Percentiles rank a stretch among this genome's conserved stretches.
phyloP scores from a whole-genome alignment of 1,140 invertebrate species.

The Drosophila guanche region DNA sequence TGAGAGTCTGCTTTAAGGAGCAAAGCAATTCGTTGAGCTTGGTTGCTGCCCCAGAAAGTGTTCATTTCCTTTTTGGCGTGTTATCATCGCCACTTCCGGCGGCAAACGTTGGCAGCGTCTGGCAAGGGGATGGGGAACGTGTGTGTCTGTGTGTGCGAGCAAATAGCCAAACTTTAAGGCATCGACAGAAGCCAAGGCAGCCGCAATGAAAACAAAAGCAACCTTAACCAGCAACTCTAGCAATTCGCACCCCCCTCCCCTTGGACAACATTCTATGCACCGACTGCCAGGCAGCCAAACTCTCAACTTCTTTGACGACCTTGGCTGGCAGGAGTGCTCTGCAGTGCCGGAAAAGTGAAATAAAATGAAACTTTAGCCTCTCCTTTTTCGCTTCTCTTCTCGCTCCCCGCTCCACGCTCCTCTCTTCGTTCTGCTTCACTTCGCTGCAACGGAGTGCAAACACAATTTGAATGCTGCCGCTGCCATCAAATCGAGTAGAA shows the following conservation, averaged over 20 bases:
- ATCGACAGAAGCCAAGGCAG: neutral
- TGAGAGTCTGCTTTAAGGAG: neutral
- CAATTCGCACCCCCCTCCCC: conserved; percentile 1
- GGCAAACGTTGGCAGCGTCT: conserved; percentile 7
- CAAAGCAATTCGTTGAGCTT: neutral
- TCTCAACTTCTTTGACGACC: conserved; percentile 10
- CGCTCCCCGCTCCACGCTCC: neutral
- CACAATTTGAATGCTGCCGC: conserved; percentile 69
- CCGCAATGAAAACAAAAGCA: conserved; percentile 7
- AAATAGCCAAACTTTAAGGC: conserved; percentile 17
- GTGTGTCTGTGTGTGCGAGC: conserved; percentile 15
- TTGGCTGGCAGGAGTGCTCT: conserved; percentile 2
- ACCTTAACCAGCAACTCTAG: conserved; percentile 2
- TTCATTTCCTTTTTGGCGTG: conserved; percentile 76
- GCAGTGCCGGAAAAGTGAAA: neutral
- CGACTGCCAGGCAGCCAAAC: neutral
- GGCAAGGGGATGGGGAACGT: conserved; percentile 9
- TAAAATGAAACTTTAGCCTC: conserved; percentile 9
- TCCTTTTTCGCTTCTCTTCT: conserved; percentile 8
- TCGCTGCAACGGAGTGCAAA: conserved; percentile 55
- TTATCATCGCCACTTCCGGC: conserved; percentile 75
- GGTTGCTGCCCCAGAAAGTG: conserved; percentile 60
- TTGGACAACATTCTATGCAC: too few species aligned
- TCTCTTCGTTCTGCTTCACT: too few species aligned
- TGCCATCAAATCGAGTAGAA: conserved; percentile 74